phyloP scores from a whole-genome alignment of 2,888 invertebrate genomes.

The Cylloceria caligata region DNA sequence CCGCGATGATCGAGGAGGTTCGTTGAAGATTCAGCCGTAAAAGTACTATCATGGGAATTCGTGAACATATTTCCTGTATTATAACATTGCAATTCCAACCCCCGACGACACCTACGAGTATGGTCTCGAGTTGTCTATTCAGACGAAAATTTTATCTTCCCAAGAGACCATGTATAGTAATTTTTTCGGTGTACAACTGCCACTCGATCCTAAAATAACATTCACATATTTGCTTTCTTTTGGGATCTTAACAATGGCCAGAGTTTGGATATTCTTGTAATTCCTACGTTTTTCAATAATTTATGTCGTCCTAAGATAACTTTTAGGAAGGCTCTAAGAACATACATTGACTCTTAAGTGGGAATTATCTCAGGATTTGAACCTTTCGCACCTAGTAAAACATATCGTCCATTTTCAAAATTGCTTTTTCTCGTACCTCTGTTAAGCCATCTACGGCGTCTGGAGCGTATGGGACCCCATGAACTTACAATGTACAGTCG shows the following conservation, averaged over 20 bases:
- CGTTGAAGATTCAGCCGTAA: slow-evolving; percentile 26
- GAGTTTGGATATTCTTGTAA: slow-evolving; percentile 42
- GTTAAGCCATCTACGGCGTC: no score
- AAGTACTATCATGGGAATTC: slow-evolving; percentile 65
- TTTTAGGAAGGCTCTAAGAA: background rate
- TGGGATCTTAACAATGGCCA: background rate
- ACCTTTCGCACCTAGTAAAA: background rate
- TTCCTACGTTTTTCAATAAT: slow-evolving; percentile 28
- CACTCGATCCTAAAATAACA: slow-evolving; percentile 62
- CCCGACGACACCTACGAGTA: slow-evolving; percentile 65
- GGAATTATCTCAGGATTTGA: background rate
- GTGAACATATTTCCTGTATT: slow-evolving; percentile 23
- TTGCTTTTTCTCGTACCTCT: no score
- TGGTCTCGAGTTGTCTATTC: slow-evolving; percentile 28
- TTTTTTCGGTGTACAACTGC: slow-evolving; percentile 12
- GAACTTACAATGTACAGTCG: no score
- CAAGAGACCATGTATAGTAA: slow-evolving; percentile 22
- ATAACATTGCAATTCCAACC: slow-evolving; percentile 54
- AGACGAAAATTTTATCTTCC: slow-evolving; percentile 31
- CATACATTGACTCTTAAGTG: background rate
- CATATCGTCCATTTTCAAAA: no score
- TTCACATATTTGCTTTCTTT: slow-evolving; percentile 7
- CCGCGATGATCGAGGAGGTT: slow-evolving; percentile 59
- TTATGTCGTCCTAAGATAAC: slow-evolving; percentile 42
- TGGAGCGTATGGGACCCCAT: no score